Percentiles rank a stretch among this genome's conserved stretches.
Evolutionary conservation across 2,113 vertebrate species (phyloP).

Genomic region (Ophiodon elongatus): DNA sequence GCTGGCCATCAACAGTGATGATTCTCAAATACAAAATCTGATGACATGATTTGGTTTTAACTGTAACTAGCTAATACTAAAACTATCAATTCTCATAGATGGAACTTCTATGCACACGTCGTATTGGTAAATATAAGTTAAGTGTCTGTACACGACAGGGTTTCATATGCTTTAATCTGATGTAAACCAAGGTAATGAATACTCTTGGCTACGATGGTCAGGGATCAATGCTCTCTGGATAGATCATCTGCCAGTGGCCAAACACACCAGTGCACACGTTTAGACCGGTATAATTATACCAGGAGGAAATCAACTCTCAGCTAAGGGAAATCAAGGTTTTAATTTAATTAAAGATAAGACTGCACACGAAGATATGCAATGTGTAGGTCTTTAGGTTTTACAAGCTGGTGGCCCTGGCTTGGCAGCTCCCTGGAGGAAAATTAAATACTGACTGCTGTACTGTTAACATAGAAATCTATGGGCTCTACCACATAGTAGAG

Average conservation of each 20-base stretch:
- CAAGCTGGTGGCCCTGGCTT: conserved; percentile 61
- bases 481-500: conserved; percentile 24
- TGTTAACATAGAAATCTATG: conserved; percentile 68
- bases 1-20: neutral
- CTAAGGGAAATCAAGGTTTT: conserved; percentile 78
- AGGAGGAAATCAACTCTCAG: conserved; percentile 72
- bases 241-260: conserved; percentile 69
- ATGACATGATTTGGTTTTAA: neutral
- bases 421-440: conserved; percentile 69
- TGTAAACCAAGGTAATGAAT: conserved; percentile 47
- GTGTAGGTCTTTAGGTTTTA: conserved; percentile 73
- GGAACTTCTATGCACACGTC: neutral
- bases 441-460: conserved; percentile 58
- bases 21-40: neutral
- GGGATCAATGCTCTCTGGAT: conserved; percentile 71
- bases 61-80: neutral
- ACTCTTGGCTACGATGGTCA: conserved; percentile 46
- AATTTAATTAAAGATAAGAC: conserved; percentile 81
- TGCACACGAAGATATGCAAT: conserved; percentile 40
- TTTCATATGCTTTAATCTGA: conserved; percentile 15
- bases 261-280: conserved; percentile 57
- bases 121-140: conserved; percentile 10
- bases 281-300: conserved; percentile 71
- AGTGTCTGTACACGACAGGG: neutral
- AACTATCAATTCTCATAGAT: conserved; percentile 2